Evolutionary conservation across 2,113 vertebrate species (phyloP).

Genomic region (Callocephalon fimbriatum): DNA sequence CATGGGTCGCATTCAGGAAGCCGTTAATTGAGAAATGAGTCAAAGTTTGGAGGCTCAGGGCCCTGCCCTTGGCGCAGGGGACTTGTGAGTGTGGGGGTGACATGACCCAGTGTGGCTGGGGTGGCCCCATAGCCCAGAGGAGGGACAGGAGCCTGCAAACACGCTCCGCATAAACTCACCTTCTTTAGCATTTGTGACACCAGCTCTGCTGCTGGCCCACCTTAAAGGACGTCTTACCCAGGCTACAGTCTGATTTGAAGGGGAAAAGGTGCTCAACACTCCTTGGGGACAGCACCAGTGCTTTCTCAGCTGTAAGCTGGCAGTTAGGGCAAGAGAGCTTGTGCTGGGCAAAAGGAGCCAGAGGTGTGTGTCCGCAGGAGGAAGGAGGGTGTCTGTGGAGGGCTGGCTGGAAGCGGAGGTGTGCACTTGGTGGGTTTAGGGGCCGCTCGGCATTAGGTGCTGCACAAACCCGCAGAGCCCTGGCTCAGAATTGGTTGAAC

Average conservation of each 20-base stretch:
- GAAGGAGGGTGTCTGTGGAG: background rate
- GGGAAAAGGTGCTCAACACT: background rate
- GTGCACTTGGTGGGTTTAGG: background rate
- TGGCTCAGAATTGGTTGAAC: slow-evolving; percentile 1
- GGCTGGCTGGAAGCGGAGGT: background rate
- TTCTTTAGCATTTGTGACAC: background rate
- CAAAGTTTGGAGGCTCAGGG: slow-evolving; percentile 18
- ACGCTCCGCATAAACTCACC: background rate
- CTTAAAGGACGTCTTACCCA: background rate
- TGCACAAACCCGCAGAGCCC: background rate
- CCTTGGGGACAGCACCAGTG: background rate
- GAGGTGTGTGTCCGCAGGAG: background rate
- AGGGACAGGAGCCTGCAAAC: background rate
- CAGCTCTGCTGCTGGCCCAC: background rate
- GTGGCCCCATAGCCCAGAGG: fast-evolving
- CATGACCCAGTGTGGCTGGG: fast-evolving
- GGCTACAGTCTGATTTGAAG: fast-evolving
- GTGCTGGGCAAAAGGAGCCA: background rate
- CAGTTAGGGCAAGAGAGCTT: background rate
- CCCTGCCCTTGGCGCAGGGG: background rate
- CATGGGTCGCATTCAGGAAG: background rate
- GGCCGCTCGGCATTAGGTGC: fast-evolving
- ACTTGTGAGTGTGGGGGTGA: background rate
- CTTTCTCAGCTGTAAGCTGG: background rate
- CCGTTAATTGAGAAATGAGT: slow-evolving; percentile 55